These are phyloP conservation scores for Acleris sparsana DNA, from an alignment of 2,888 invertebrate genomes.

Conservation along the genomic window DNA sequence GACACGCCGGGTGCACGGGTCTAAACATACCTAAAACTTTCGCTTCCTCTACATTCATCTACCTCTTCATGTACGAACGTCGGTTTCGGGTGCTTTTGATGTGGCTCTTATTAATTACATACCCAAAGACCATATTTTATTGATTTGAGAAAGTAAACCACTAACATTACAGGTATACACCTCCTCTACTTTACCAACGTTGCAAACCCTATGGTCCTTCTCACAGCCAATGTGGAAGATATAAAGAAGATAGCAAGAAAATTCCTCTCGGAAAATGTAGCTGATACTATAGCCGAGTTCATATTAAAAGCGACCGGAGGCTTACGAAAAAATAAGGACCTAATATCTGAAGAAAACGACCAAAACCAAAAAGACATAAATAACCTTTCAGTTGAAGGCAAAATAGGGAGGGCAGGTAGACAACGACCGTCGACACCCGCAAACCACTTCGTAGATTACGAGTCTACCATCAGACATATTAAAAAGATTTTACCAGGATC, in stretches of 20 bases:
- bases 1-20: too few species aligned
- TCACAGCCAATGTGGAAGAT: constrained; percentile 66
- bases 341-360: constrained; percentile 46
- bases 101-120: too few species aligned
- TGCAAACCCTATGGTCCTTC: constrained; percentile 49
- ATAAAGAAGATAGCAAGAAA: constrained; percentile 58
- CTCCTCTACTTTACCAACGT: constrained; percentile 46
- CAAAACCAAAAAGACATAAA: constrained; percentile 24
- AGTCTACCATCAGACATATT: not conserved
- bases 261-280: constrained; percentile 56
- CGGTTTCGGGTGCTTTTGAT: too few species aligned
- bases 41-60: too few species aligned
- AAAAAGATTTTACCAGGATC: too few species aligned
- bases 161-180: constrained; percentile 51
- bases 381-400: not conserved
- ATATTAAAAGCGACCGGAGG: constrained; percentile 43
- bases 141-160: too few species aligned
- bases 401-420: not conserved
- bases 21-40: too few species aligned
- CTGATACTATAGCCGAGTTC: constrained; percentile 53
- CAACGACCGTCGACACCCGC: too few species aligned
- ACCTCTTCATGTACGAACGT: too few species aligned
- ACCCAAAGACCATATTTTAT: too few species aligned
- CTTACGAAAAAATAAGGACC: constrained; percentile 1
- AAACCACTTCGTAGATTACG: not conserved